phyloP scores from a whole-genome alignment of 2,888 invertebrate species.

The Antitype chi region DNA sequence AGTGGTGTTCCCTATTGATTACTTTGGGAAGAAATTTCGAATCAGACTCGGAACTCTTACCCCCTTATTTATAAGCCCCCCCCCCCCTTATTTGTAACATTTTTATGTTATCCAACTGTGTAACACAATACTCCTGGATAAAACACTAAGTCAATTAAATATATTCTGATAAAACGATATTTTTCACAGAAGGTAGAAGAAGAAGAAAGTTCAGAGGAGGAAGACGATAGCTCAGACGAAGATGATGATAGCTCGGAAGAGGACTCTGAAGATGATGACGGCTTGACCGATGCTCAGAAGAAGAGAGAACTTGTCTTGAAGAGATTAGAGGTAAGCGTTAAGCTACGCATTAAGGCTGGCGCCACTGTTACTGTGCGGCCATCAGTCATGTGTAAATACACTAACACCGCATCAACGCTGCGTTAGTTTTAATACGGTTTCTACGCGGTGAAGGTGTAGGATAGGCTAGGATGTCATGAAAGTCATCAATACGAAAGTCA shows the following conservation, averaged over 20 bases:
- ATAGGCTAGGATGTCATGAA: not conserved
- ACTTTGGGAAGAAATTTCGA: not conserved
- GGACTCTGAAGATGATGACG: slow-evolving; percentile 92
- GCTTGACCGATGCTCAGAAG: slow-evolving; percentile 94
- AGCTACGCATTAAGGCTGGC: not conserved
- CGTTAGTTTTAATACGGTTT: not conserved
- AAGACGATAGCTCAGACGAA: slow-evolving; percentile 87
- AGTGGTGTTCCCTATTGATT: not conserved
- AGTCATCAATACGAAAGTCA: not conserved
- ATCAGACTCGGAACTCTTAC: not conserved
- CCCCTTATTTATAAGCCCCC: too few relatives aligned
- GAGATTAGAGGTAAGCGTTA: slow-evolving; percentile 91
- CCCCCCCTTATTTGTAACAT: too few relatives aligned
- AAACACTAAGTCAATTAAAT: not conserved
- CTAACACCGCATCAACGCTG: not conserved
- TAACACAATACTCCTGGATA: not conserved
- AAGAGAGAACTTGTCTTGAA: slow-evolving; percentile 93
- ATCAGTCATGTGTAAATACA: not conserved
- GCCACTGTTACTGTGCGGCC: too few relatives aligned
- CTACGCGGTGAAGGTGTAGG: not conserved
- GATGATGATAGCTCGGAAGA: slow-evolving; percentile 90
- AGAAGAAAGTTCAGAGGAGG: slow-evolving; percentile 81
- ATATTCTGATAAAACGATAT: not conserved
- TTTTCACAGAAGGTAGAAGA: slow-evolving; percentile 85
- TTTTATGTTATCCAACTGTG: not conserved